phyloP scores from a whole-genome alignment of 2,797 vertebrate genomes.

The Pelobates cultripes region DNA sequence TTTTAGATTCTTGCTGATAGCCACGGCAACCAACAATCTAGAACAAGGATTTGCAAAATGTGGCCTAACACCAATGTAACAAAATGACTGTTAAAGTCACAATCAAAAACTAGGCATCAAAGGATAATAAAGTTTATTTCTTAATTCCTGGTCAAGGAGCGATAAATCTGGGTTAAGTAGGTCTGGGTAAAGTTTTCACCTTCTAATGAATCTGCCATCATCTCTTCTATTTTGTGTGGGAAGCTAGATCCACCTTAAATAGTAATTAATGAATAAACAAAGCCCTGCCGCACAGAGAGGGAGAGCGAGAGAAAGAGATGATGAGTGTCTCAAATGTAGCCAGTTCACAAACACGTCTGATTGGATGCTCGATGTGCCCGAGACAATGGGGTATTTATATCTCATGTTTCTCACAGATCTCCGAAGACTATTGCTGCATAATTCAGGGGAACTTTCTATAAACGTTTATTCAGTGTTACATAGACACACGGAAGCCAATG shows the following conservation, averaged over 20 bases:
- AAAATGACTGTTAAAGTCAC: too few relatives aligned
- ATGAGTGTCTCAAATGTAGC: conserved; percentile 44
- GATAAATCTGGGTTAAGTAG: background rate
- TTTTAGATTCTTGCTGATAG: too few relatives aligned
- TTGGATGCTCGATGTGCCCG: conserved; percentile 25
- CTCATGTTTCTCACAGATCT: conserved; percentile 43
- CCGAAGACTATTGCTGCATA: conserved; percentile 19
- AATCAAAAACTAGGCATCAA: too few relatives aligned
- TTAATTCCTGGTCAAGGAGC: too few relatives aligned
- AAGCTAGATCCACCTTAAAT: conserved; percentile 37
- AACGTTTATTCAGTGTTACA: background rate
- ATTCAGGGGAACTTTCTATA: conserved; percentile 4
- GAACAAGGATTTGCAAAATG: too few relatives aligned
- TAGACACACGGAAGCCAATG: background rate
- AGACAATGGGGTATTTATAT: conserved; percentile 51
- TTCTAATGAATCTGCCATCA: background rate
- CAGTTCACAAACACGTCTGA: conserved; percentile 27
- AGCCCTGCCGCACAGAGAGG: conserved; percentile 4
- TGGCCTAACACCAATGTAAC: too few relatives aligned
- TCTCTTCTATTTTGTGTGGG: background rate
- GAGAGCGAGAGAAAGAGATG: conserved; percentile 29
- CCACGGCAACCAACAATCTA: too few relatives aligned
- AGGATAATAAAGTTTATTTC: too few relatives aligned
- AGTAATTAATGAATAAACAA: conserved; percentile 49
- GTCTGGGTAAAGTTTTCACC: background rate